Conservation (phyloP, 92 coral and sea anemone species). For the Ricordea florida region DNA sequence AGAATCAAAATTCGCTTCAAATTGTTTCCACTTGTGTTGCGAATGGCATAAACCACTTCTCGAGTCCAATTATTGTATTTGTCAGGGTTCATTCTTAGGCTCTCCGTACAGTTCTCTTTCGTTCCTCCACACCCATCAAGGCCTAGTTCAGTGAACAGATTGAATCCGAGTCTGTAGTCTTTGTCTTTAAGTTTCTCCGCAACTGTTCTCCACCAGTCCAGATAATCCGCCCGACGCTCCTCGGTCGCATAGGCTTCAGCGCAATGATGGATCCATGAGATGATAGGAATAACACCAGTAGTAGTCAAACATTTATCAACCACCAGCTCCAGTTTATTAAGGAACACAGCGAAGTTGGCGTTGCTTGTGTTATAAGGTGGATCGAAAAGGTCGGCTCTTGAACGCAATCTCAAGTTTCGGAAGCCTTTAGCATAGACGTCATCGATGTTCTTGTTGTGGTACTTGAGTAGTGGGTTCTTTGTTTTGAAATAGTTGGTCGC, state of each 20-base stretch:
- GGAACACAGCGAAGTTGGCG: constrained; percentile 45
- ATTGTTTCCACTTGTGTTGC: constrained; percentile 51
- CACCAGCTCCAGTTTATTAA: constrained; percentile 31
- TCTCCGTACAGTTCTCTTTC: background rate
- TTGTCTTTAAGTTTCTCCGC: constrained; percentile 53
- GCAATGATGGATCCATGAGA: constrained; percentile 73
- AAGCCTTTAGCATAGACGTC: constrained; percentile 54
- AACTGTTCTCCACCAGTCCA: constrained; percentile 72
- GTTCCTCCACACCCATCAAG: constrained; percentile 42
- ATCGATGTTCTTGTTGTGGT: constrained; percentile 50
- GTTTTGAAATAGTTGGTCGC: constrained; percentile 69
- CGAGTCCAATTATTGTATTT: constrained; percentile 70
- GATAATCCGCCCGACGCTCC: constrained; percentile 35
- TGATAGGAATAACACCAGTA: constrained; percentile 58
- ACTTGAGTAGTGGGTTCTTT: constrained; percentile 19
- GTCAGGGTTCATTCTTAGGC: constrained; percentile 28
- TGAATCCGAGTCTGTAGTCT: constrained; percentile 68
- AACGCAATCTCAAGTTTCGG: constrained; percentile 63
- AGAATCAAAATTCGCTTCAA: constrained; percentile 59
- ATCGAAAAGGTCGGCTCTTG: constrained; percentile 47
- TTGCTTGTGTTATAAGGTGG: constrained; percentile 25
- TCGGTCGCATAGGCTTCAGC: constrained; percentile 63
- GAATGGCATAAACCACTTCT: constrained; percentile 59
- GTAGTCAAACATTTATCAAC: constrained; percentile 55
- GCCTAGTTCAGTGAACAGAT: constrained; percentile 84